Conservation (phyloP, 23 tunicate genomes). For the Trididemnum miniatum region DNA sequence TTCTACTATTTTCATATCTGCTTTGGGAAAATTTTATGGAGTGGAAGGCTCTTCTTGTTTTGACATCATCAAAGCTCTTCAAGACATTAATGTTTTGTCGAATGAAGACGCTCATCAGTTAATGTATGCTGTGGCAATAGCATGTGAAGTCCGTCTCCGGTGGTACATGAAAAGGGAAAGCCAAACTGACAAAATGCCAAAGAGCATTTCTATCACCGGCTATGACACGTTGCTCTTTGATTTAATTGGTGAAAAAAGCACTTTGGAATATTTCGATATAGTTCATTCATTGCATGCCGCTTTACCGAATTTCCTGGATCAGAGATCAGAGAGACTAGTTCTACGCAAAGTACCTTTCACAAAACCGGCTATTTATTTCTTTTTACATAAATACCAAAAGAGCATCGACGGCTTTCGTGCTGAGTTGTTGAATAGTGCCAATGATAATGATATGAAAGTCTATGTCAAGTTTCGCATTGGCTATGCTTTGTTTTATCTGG, state of each 20-base stretch:
- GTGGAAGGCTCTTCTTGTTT: background rate
- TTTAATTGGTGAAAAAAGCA: constrained; percentile 19
- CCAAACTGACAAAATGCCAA: background rate
- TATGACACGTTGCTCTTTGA: background rate
- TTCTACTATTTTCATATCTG: constrained; percentile 15
- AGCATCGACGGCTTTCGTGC: background rate
- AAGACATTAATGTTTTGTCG: background rate
- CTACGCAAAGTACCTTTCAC: background rate
- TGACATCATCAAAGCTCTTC: background rate
- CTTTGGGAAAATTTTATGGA: background rate
- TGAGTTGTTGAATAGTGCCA: background rate
- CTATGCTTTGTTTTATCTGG: background rate
- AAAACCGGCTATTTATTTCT: constrained; percentile 1
- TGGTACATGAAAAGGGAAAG: background rate
- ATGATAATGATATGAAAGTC: background rate
- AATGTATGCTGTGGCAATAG: constrained; percentile 27
- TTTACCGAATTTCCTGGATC: background rate
- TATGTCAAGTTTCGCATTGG: constrained; percentile 12
- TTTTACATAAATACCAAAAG: constrained; percentile 7
- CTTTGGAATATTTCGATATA: background rate
- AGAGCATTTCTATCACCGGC: background rate
- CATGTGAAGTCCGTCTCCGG: constrained; percentile 27
- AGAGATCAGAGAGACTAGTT: background rate
- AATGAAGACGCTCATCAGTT: constrained; percentile 9
- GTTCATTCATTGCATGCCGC: background rate